Percentiles rank a stretch among this genome's conserved stretches.
These are phyloP conservation scores for Hydrolagus affinis DNA, from an alignment of 2,113 vertebrate genomes.

Conservation along the genomic window DNA sequence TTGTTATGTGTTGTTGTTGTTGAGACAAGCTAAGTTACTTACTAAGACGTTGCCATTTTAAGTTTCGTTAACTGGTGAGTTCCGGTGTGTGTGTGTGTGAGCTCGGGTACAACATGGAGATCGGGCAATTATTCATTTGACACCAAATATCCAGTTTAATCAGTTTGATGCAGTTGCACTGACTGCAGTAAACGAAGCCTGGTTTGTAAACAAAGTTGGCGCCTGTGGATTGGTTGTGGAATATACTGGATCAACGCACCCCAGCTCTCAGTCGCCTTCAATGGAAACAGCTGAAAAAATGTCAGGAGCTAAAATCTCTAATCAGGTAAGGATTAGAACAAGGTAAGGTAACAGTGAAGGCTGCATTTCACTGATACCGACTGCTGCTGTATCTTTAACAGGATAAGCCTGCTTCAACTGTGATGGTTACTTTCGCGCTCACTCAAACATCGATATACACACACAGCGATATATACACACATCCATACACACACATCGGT, in stretches of 20 bases:
- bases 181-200: background rate
- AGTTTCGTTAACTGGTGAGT: too few species aligned
- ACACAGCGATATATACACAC: too few species aligned
- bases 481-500: too few species aligned
- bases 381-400: too few species aligned
- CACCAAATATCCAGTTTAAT: background rate
- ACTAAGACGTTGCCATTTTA: background rate
- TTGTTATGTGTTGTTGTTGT: too few species aligned
- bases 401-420: too few species aligned
- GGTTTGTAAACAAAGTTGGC: background rate
- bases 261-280: background rate
- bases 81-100: background rate
- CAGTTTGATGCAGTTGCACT: background rate
- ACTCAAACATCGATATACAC: too few species aligned
- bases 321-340: too few species aligned
- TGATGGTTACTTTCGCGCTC: too few species aligned
- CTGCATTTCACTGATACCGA: too few species aligned
- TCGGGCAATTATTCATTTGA: background rate
- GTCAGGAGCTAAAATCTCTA: too few species aligned
- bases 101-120: background rate
- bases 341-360: too few species aligned
- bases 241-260: background rate
- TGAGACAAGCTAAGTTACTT: background rate
- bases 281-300: background rate
- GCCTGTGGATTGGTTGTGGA: background rate